Base-by-base conservation (phyloP, 2,113 vertebrate species). In the Catharus minimus region DNA sequence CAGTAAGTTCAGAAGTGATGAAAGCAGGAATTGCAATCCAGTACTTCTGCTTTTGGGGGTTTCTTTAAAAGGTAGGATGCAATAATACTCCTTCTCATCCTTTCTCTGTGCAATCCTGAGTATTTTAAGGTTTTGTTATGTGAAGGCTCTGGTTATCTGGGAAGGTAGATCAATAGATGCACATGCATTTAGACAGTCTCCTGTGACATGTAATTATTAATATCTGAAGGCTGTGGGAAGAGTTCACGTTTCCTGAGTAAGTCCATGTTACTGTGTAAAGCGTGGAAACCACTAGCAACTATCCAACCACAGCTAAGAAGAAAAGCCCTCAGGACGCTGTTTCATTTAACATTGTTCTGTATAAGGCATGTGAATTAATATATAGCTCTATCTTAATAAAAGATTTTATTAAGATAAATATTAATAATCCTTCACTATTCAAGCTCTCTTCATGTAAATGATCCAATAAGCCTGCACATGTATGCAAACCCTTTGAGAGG, bases 361-460 rank as follows among this genome's bases (percentile, higher is more conserved):
- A 60, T 28, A 33, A 88, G 33, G 32, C 11, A 71, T 9, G 33
- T 16, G 78, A 74, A 83, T 83, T 56, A 86, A 67, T 39, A 81
- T 30, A 61, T 5, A 85, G 46, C 7, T 76, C 38, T 56, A 67
- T 43, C 62, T 88, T 89, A 87, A 85, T 26, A 72, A 38, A 85
- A 93, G 3, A 58, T 82, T 82, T 73, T 89, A 94, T 85, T 79
- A 76, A 87, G 74, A 79, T 47, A 50, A 86, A 62, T 78, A 78
- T 61, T 49, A 69, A 76, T 52, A 64, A 79, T 49, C 47, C 49
- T 76, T 68, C 66, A 60, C n/a, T 57, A 64, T 58, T 79, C 80
- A 71, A 75, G 24, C 17, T 83, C 7, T 55, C 56, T 77, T 80
- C 60, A 85, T 68, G 50, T 47, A 89, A 72, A 90, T 50, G 4